phyloP scores from a whole-genome alignment of 1,140 invertebrate genomes.

The Thalassaphorura encarpata region DNA sequence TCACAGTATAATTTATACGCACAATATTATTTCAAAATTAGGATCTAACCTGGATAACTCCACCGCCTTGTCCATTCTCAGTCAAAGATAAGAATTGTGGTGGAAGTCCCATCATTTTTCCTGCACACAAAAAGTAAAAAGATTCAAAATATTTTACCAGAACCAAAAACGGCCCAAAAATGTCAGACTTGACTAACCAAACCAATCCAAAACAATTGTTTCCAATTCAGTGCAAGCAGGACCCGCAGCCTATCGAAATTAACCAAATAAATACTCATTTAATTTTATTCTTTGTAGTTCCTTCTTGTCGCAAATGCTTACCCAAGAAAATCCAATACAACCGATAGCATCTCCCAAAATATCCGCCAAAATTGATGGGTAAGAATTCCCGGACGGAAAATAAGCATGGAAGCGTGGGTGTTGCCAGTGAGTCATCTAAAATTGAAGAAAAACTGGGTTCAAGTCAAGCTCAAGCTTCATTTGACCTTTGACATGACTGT shows the following conservation, averaged over 20 bases:
- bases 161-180: too few relatives aligned
- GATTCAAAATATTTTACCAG: too few relatives aligned
- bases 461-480: neutral
- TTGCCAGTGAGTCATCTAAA: slow-evolving; percentile 92
- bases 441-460: slow-evolving; percentile 10
- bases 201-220: slow-evolving; percentile 93
- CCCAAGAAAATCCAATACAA: slow-evolving; percentile 98
- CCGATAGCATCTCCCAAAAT: slow-evolving; percentile 93
- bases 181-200: slow-evolving; percentile 57
- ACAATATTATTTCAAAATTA: neutral
- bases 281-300: neutral
- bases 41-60: slow-evolving; percentile 63
- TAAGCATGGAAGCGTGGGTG: slow-evolving; percentile 98
- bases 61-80: slow-evolving; percentile 76
- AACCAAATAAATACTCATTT: slow-evolving; percentile 1
- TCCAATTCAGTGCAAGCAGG: slow-evolving; percentile 96
- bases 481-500: neutral
- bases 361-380: slow-evolving; percentile 94
- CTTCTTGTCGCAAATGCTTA: slow-evolving; percentile 40
- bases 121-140: neutral
- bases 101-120: slow-evolving; percentile 71
- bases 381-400: slow-evolving; percentile 95
- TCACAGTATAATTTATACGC: neutral
- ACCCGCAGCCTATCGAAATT: slow-evolving; percentile 69
- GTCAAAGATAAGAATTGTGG: slow-evolving; percentile 71